phyloP scores from a whole-genome alignment of 2,888 invertebrate species.

The Cerceris ruficornis region DNA sequence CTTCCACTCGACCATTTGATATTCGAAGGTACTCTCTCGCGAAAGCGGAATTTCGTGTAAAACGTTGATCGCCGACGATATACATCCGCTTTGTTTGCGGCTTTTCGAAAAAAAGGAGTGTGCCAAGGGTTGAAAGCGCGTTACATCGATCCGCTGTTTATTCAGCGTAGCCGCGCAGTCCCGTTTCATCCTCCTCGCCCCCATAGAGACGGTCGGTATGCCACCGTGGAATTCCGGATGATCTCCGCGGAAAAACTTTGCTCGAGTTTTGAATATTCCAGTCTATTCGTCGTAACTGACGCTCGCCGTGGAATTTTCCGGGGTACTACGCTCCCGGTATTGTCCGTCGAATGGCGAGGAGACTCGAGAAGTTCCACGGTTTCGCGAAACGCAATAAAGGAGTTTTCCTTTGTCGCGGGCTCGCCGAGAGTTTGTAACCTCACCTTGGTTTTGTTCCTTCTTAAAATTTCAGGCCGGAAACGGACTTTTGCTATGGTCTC shows the following conservation, averaged over 20 bases:
- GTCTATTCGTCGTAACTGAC: conserved; percentile 11
- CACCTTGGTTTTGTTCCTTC: conserved; percentile 29
- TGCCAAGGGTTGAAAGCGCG: conserved; percentile 19
- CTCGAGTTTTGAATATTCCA: conserved; percentile 22
- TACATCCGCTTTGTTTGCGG: conserved; percentile 24
- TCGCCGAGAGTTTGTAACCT: conserved; percentile 3
- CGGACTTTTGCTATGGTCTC: not conserved
- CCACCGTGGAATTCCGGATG: conserved; percentile 16
- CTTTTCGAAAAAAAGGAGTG: conserved; percentile 11
- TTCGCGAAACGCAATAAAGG: conserved; percentile 26
- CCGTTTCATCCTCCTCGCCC: not conserved
- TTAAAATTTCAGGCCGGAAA: conserved; percentile 24
- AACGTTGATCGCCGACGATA: conserved; percentile 38
- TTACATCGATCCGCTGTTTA: conserved; percentile 40
- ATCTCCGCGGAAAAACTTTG: not conserved
- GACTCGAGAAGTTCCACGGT: conserved; percentile 14
- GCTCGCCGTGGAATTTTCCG: not conserved
- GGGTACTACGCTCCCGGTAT: not conserved
- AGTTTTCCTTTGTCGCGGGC: conserved; percentile 7
- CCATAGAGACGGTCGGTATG: conserved; percentile 3
- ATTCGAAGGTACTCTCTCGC: conserved; percentile 32
- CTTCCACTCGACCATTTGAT: conserved; percentile 26
- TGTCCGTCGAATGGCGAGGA: not conserved
- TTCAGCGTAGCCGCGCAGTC: not conserved
- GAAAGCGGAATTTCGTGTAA: conserved; percentile 35